These are phyloP conservation scores for Nymphalis c-album DNA, from an alignment of 2,888 invertebrate genomes.

Conservation along the genomic window DNA sequence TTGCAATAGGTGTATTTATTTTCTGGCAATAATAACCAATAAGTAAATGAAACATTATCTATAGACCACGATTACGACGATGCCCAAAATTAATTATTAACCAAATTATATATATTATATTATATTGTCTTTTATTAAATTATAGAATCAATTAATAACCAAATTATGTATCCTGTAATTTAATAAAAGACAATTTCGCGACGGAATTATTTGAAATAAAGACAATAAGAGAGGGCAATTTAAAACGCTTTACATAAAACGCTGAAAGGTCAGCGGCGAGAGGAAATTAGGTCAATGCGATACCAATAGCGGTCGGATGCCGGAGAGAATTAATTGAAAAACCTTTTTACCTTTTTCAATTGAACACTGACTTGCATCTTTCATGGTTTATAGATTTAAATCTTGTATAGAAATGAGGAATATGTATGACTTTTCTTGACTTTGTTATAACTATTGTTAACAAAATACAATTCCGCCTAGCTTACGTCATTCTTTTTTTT, in stretches of 20 bases:
- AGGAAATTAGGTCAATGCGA: slow-evolving; percentile 42
- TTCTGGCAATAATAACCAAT: no score
- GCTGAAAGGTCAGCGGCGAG: slow-evolving; percentile 36
- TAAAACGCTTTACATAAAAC: slow-evolving; percentile 34
- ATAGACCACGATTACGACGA: no score
- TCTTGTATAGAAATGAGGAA: slow-evolving; percentile 1
- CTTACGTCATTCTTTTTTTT: no score
- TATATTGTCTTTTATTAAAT: no score
- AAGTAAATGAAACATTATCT: no score
- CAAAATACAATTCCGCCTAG: no score
- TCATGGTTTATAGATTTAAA: slow-evolving; percentile 7
- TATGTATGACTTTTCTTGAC: background rate
- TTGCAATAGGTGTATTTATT: no score
- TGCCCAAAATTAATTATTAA: no score
- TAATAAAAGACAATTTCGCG: background rate
- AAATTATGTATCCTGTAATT: no score
- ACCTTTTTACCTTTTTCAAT: slow-evolving; percentile 22
- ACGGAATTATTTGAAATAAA: slow-evolving; percentile 18
- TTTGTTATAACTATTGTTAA: no score
- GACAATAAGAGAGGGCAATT: slow-evolving; percentile 28
- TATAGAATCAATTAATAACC: no score
- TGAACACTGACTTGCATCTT: slow-evolving; percentile 10
- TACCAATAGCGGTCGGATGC: slow-evolving; percentile 36
- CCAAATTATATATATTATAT: no score
- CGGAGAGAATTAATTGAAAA: slow-evolving; percentile 36